Conservation (phyloP, 2,797 vertebrate genomes). For the Choloepus didactylus region DNA sequence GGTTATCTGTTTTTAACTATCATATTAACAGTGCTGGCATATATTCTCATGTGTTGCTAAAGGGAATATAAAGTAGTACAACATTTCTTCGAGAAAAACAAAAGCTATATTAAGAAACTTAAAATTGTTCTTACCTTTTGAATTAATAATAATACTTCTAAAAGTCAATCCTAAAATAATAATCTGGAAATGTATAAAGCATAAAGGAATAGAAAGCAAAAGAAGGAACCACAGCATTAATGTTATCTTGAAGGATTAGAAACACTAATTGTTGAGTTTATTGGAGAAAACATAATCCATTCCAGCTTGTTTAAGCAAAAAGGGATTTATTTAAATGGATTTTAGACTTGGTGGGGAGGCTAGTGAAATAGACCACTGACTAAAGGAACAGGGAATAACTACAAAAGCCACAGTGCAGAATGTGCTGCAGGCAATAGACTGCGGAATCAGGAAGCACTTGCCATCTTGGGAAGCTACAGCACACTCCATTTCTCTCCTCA, state of each 20-base stretch:
- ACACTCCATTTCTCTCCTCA: background rate
- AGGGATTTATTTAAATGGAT: background rate
- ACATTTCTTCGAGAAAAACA: constrained; percentile 29
- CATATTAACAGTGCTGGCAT: background rate
- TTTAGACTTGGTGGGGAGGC: background rate
- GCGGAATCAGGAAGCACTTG: background rate
- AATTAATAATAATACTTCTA: constrained; percentile 30
- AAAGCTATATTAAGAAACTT: constrained; percentile 48
- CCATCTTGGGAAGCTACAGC: accelerated
- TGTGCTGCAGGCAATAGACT: background rate
- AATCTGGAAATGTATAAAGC: background rate
- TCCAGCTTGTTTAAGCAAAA: background rate
- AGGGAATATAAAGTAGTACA: constrained; percentile 9
- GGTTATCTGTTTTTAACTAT: constrained; percentile 56
- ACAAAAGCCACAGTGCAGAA: background rate
- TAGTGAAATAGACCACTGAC: background rate
- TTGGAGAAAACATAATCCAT: background rate
- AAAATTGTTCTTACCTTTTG: constrained; percentile 38
- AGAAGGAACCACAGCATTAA: background rate
- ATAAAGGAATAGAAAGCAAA: constrained; percentile 7
- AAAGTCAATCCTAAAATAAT: constrained; percentile 16
- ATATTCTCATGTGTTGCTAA: background rate
- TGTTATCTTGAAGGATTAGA: background rate
- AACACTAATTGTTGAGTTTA: background rate
- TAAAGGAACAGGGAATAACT: background rate